A percentile compares a stretch with the other conserved stretches of the same genome.
Evolutionary conservation across 2,113 vertebrate species (phyloP).

Genomic region (Chionomys nivalis): DNA sequence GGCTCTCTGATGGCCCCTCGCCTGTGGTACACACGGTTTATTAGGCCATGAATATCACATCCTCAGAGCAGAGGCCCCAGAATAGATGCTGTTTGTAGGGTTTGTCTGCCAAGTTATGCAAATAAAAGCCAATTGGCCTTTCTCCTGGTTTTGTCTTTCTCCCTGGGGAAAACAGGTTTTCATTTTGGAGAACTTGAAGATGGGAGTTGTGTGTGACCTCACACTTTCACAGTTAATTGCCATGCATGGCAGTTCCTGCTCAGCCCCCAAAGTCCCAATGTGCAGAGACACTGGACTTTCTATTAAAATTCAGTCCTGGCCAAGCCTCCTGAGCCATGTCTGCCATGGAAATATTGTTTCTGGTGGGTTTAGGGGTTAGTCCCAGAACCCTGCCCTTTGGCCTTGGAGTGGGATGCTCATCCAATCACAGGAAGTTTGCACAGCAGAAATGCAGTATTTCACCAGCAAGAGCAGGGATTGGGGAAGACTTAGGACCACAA

Average conservation of each 20-base stretch:
- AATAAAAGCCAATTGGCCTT: constrained; percentile 64
- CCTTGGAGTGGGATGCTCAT: constrained; percentile 24
- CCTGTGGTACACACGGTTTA: constrained; percentile 52
- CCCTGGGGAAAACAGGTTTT: constrained; percentile 24
- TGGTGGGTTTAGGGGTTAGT: not conserved
- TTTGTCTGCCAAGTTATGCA: constrained; percentile 79
- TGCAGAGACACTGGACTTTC: not conserved
- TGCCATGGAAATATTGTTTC: constrained; percentile 59
- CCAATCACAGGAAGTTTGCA: constrained; percentile 57
- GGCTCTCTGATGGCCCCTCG: not conserved
- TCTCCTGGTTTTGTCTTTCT: constrained; percentile 65
- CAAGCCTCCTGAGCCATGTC: not conserved
- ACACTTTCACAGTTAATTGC: not conserved
- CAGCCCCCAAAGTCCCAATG: not conserved
- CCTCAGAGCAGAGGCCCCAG: constrained; percentile 71
- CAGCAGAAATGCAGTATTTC: constrained; percentile 49
- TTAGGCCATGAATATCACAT: constrained; percentile 75
- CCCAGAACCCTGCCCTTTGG: constrained; percentile 50
- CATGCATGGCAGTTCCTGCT: not conserved
- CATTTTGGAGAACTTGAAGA: not conserved
- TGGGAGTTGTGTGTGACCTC: not conserved
- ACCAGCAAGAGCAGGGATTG: constrained; percentile 52
- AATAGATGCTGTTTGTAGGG: constrained; percentile 67
- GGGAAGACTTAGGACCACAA: constrained; percentile 52
- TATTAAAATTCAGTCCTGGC: not conserved